Evolutionary conservation across 2,888 invertebrate species (phyloP).

Genomic region (Dascillus cervinus): DNA sequence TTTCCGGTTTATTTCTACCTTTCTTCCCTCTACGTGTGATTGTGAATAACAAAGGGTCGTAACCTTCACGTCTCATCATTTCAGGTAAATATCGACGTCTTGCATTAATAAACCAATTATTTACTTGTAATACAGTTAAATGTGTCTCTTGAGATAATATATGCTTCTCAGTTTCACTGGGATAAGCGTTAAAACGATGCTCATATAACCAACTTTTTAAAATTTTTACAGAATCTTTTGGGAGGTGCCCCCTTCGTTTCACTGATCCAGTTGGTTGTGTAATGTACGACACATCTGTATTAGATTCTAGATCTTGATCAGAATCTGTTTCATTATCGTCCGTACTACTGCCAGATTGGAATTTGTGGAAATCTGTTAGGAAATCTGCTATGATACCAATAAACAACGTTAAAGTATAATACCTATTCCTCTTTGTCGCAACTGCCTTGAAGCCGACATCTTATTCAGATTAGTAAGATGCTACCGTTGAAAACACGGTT

Average conservation of each 20-base stretch:
- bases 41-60: conserved; percentile 40
- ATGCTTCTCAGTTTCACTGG: conserved; percentile 41
- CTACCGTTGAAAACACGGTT: no score
- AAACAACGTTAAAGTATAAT: no score
- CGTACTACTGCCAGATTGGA: conserved; percentile 16
- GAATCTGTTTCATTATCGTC: conserved; percentile 21
- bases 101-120: conserved; percentile 43
- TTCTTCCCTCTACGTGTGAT: conserved; percentile 37
- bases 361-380: no score
- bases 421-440: no score
- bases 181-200: conserved; percentile 41
- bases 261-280: no score
- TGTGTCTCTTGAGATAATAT: conserved; percentile 39
- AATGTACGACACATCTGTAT: conserved; percentile 17
- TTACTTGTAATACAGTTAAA: conserved; percentile 39
- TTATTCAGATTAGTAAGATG: no score
- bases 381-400: no score
- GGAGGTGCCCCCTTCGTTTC: conserved; percentile 38
- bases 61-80: conserved; percentile 41
- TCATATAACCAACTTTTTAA: conserved; percentile 41
- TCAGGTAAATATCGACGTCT: conserved; percentile 38
- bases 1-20: conserved; percentile 21
- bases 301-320: conserved; percentile 24
- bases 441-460: no score
- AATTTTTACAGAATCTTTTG: conserved; percentile 39